Evolutionary conservation across 2,888 invertebrate genomes (phyloP).

Genomic region (Reticulitermes lucifugus): DNA sequence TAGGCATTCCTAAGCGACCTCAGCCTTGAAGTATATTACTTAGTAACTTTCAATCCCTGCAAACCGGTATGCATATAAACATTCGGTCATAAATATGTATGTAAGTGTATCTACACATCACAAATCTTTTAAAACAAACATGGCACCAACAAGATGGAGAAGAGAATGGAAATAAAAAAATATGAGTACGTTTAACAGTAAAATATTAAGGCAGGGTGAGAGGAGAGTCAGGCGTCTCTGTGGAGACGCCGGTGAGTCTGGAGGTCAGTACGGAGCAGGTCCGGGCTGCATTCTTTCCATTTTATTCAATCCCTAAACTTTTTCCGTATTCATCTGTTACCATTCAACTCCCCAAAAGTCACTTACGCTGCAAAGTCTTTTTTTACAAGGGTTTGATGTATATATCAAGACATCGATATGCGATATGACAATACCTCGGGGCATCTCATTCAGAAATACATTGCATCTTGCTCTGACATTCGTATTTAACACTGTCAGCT

Average conservation of each 20-base stretch:
- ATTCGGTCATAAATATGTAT: neutral
- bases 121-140: neutral
- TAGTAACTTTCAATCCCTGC: too few relatives aligned
- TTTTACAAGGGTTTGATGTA: too few relatives aligned
- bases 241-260: neutral
- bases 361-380: too few relatives aligned
- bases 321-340: neutral
- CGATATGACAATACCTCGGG: too few relatives aligned
- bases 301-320: neutral
- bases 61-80: too few relatives aligned
- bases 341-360: too few relatives aligned
- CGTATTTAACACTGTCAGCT: too few relatives aligned
- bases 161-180: too few relatives aligned
- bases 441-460: too few relatives aligned
- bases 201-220: neutral
- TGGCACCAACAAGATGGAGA: neutral
- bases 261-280: neutral
- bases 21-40: neutral
- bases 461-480: too few relatives aligned
- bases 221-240: neutral
- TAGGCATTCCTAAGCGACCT: neutral
- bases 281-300: neutral
- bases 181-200: too few relatives aligned
- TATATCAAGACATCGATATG: too few relatives aligned
- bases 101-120: constrained; percentile 1